Conservation (phyloP, 1,140 invertebrate genomes). For the Platorchestia sp. region DNA sequence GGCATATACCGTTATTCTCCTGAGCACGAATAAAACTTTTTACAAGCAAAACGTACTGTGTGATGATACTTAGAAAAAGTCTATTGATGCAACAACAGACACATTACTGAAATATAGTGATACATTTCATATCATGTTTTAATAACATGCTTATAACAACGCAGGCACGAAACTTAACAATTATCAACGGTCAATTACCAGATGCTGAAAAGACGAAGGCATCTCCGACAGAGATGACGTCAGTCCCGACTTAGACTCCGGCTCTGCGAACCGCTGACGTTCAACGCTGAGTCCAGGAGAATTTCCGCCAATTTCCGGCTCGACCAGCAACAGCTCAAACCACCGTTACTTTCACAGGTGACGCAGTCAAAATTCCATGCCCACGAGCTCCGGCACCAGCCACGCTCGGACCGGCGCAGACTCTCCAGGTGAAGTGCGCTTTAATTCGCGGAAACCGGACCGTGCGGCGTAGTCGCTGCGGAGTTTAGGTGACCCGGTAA, state of each 20-base stretch:
- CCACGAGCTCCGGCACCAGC: not conserved
- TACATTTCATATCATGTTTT: not conserved
- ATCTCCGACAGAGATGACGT: not conserved
- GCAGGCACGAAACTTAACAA: not conserved
- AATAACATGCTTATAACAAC: not conserved
- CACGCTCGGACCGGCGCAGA: not conserved
- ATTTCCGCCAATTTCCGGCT: not conserved
- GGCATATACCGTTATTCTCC: not conserved
- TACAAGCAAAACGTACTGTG: not conserved
- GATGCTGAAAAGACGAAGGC: not conserved
- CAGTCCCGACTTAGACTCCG: not conserved
- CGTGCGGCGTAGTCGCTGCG: not conserved
- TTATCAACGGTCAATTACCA: not conserved
- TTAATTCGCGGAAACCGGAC: conserved; percentile 39
- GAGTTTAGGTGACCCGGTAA: conserved; percentile 8
- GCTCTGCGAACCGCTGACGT: not conserved
- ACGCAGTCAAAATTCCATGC: conserved; percentile 23
- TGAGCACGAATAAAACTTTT: not conserved
- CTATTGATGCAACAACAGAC: not conserved
- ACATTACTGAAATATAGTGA: not conserved
- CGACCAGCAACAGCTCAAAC: not conserved
- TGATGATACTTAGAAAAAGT: not conserved
- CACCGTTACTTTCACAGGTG: conserved; percentile 31
- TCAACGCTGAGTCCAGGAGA: not conserved
- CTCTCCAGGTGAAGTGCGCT: not conserved